Conservation (phyloP, 2,888 invertebrate genomes). For the Erpobdella octoculata region DNA sequence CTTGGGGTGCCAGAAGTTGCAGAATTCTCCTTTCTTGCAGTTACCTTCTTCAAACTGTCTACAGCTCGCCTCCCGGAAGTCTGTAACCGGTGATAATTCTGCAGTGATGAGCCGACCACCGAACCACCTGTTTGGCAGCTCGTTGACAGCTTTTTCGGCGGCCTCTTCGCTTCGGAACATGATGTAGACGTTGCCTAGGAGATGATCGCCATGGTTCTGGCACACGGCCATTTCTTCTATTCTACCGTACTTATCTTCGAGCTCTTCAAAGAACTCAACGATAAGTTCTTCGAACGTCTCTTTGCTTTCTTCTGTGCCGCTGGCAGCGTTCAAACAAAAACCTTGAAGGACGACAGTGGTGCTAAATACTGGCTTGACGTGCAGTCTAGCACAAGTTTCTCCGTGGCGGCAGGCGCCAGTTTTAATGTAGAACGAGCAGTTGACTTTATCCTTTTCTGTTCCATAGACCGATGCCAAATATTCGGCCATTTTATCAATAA, state of each 20-base stretch:
- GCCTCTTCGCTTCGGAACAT: slow-evolving; percentile 96
- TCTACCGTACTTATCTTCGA: slow-evolving; percentile 97
- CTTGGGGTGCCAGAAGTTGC: slow-evolving; percentile 99
- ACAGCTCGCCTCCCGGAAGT: slow-evolving; percentile 97
- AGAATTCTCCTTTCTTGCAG: slow-evolving; percentile 95
- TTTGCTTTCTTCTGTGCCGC: slow-evolving; percentile 87
- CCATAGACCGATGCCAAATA: slow-evolving; percentile 40
- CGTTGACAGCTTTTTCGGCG: slow-evolving; percentile 92
- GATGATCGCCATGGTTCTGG: slow-evolving; percentile 94
- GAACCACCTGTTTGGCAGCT: slow-evolving; percentile 97
- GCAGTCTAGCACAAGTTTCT: slow-evolving; percentile 92
- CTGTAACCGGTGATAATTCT: slow-evolving; percentile 95
- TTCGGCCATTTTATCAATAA: slow-evolving; percentile 40
- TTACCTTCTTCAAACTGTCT: slow-evolving; percentile 96
- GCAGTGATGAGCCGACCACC: slow-evolving; percentile 95
- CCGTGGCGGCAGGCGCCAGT: slow-evolving; percentile 99
- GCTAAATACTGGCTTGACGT: slow-evolving; percentile 99
- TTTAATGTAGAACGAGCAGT: slow-evolving; percentile 99
- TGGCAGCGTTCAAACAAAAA: slow-evolving; percentile 94
- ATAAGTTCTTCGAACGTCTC: slow-evolving; percentile 99
- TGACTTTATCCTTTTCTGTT: slow-evolving; percentile 59
- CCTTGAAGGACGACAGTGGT: slow-evolving; percentile 90
- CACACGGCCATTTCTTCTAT: slow-evolving; percentile 99
- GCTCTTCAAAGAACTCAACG: slow-evolving; percentile 96
- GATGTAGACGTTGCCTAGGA: slow-evolving; percentile 97